Evolutionary conservation across 2,113 vertebrate species (phyloP).

Genomic region (Ciconia maguari): DNA sequence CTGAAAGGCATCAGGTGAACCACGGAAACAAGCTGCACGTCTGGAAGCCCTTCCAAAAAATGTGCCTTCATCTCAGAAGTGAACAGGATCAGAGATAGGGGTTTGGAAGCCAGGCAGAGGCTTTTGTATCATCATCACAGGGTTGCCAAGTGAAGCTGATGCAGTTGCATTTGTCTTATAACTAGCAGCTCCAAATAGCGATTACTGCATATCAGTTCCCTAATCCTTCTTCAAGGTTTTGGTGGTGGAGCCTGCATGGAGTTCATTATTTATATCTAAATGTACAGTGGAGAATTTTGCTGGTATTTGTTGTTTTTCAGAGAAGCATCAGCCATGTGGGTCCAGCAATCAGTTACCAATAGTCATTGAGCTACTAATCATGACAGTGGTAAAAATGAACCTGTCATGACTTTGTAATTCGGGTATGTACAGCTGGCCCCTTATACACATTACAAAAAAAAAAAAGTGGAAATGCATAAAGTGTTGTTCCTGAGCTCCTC

Average conservation of each 20-base stretch:
- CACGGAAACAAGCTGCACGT: fast-evolving
- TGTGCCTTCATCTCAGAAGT: fast-evolving
- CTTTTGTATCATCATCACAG: not conserved
- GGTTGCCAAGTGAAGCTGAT: not conserved
- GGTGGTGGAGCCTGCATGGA: not conserved
- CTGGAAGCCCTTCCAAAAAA: not conserved
- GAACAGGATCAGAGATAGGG: not conserved
- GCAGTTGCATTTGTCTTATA: not conserved
- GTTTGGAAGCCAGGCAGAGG: not conserved
- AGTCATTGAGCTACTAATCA: not conserved
- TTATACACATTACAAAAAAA: not conserved
- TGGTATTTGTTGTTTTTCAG: not conserved
- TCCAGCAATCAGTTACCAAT: not conserved
- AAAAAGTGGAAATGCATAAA: not conserved
- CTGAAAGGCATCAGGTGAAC: not conserved
- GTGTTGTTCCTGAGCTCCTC: not conserved
- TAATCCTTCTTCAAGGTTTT: not conserved
- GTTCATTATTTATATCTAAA: not conserved
- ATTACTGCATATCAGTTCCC: not conserved
- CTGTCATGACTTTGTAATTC: not conserved
- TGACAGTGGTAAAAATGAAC: not conserved
- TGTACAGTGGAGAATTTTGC: not conserved
- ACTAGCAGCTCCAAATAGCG: not conserved
- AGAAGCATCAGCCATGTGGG: not conserved
- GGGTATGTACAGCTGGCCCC: fast-evolving